A percentile compares a stretch with the other conserved stretches of the same genome.
Conservation (phyloP, 2,888 invertebrate genomes). For the Tetranychus truncatus region DNA sequence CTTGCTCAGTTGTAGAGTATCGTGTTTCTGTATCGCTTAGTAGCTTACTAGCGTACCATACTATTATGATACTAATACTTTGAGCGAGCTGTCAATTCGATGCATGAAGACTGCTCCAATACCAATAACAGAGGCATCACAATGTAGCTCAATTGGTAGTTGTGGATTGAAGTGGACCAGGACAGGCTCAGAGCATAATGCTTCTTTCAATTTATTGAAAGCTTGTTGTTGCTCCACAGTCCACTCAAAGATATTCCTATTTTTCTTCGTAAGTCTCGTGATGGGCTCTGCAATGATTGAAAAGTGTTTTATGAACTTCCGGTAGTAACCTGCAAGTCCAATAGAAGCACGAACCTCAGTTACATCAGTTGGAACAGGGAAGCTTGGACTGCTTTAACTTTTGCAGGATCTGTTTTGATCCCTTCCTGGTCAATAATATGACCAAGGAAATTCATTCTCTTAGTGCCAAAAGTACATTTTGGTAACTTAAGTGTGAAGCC, state of each 20-base stretch:
- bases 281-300: background rate
- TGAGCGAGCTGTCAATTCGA: background rate
- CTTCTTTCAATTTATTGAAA: background rate
- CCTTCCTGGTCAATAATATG: slow-evolving; percentile 3
- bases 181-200: background rate
- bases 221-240: background rate
- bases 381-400: slow-evolving; percentile 2
- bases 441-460: slow-evolving; percentile 6
- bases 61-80: no score
- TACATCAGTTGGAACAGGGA: slow-evolving; percentile 15
- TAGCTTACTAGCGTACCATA: background rate
- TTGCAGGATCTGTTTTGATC: slow-evolving; percentile 11
- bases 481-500: slow-evolving; percentile 4
- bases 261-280: background rate
- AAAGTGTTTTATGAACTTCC: slow-evolving; percentile 3
- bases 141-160: slow-evolving; percentile 10
- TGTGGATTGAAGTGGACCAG: slow-evolving; percentile 12
- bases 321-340: background rate
- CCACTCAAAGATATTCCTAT: background rate
- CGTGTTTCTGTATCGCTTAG: background rate
- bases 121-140: slow-evolving; percentile 14
- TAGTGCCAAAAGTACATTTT: slow-evolving; percentile 10
- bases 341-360: slow-evolving; percentile 2
- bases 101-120: background rate
- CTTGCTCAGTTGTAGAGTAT: slow-evolving; percentile 11